Evolutionary conservation across 2,888 invertebrate genomes (phyloP), one percentile per base, ranked within the genome.

Genomic region (Drosophila hawaiiensis): DNA sequence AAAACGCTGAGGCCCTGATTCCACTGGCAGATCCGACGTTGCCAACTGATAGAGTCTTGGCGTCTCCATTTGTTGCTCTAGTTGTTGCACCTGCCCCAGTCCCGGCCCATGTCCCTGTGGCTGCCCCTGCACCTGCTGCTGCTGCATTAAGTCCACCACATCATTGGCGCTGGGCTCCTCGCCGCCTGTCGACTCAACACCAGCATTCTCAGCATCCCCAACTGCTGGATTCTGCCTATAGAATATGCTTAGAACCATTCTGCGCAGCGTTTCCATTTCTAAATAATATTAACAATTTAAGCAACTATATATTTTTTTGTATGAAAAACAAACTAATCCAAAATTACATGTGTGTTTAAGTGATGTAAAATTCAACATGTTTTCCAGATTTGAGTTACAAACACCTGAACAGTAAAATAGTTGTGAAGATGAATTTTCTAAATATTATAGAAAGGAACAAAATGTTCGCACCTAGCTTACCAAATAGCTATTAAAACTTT

Each of bases 231-330:
- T 28, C 10, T 61, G 61, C 0, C 49, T 33, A 14, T 28, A 6
- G 22, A 61, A 68, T 0, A 68, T 12, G 10, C 47, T 33, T 1
- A 22, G 33, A 39, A 78, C 54, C 19, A 55, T 55, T 37, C 54
- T 59, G 49, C 74, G 74, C 37, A 80, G 25, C 43, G 63, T 33
- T 5, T 80, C 82, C 80, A 80, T 80, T 10, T 14, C n/a, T 4
- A 37, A 5, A 47, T 16, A 47, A 4, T 47, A 25, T 25, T 28
- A 28, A 10, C 31, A 52, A 39, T n/a, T 28, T 7, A 29, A 53
- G 25, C 9, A 47, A 47, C 47, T 47, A 76, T 67, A 35, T 47
- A 5, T 43, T n/a, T 37, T 47, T 65, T 35, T 35, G n/a, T 19
- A 12, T 56, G 12, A 28, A n/a, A 47, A 19, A 5, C 16, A 4